Evolutionary conservation across 2,797 vertebrate species (phyloP).

Genomic region (Buphagus erythrorhynchus): DNA sequence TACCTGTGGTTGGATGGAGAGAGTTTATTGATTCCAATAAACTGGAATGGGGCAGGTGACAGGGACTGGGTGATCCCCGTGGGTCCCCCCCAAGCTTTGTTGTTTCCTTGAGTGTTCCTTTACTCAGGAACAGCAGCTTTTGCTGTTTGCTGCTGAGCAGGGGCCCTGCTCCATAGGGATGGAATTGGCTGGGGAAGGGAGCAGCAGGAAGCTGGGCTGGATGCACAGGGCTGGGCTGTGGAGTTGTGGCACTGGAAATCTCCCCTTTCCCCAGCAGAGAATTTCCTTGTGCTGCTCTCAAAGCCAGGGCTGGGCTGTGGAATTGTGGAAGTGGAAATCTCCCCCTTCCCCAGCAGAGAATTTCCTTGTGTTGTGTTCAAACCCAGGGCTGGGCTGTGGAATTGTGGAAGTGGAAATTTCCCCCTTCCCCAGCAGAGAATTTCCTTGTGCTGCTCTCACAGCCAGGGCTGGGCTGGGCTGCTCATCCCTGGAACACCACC

Average conservation of each 20-base stretch:
- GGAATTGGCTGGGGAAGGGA: background rate
- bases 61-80: fast-evolving
- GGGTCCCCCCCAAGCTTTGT: background rate
- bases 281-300: background rate
- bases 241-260: background rate
- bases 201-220: background rate
- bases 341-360: background rate
- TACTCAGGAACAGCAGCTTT: fast-evolving
- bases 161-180: fast-evolving
- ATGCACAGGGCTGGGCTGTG: too few species aligned
- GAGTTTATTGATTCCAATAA: background rate
- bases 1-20: background rate
- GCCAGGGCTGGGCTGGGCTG: background rate
- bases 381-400: background rate
- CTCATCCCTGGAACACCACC: fast-evolving
- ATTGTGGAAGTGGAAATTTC: background rate
- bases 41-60: background rate
- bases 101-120: too few species aligned
- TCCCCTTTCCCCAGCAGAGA: background rate
- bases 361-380: background rate
- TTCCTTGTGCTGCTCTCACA: background rate
- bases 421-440: background rate
- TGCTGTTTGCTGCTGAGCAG: background rate
- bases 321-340: background rate
- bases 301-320: background rate